Evolutionary conservation across 2,113 vertebrate species (phyloP).

Genomic region (Plestiodon gilberti): DNA sequence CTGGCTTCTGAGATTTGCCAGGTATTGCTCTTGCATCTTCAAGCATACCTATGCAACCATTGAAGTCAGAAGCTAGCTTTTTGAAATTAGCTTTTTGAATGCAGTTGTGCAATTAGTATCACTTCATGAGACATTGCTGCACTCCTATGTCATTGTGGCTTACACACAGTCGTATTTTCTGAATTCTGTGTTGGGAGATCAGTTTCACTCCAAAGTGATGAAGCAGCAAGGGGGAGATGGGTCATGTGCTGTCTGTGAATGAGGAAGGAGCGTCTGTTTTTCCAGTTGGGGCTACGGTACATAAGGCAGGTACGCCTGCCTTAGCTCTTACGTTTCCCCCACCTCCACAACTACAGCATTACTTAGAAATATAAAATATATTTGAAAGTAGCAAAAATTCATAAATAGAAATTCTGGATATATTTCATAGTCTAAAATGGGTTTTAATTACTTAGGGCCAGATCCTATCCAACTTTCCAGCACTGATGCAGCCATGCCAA

Average conservation of each 20-base stretch:
- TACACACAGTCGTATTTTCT: not conserved
- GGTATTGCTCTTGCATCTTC: not conserved
- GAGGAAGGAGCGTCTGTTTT: not conserved
- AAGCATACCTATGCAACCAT: not conserved
- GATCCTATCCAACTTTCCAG: too few relatives aligned
- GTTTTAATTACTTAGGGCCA: not conserved
- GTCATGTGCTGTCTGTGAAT: not conserved
- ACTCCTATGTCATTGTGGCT: not conserved
- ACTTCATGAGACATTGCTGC: not conserved
- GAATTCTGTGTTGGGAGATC: not conserved
- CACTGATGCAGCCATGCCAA: too few relatives aligned
- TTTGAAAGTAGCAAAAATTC: not conserved
- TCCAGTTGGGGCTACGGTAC: not conserved
- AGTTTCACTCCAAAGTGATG: not conserved
- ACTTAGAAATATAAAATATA: not conserved
- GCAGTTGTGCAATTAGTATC: not conserved
- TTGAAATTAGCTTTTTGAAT: not conserved
- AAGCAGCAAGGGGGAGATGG: not conserved
- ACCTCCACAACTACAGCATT: not conserved
- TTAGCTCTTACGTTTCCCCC: not conserved
- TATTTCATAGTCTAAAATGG: not conserved
- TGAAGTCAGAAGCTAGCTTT: not conserved
- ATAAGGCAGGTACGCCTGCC: not conserved
- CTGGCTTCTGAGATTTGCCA: not conserved
- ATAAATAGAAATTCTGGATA: not conserved